phyloP scores from a whole-genome alignment of 2,113 vertebrate genomes.

The Sialia sialis region DNA sequence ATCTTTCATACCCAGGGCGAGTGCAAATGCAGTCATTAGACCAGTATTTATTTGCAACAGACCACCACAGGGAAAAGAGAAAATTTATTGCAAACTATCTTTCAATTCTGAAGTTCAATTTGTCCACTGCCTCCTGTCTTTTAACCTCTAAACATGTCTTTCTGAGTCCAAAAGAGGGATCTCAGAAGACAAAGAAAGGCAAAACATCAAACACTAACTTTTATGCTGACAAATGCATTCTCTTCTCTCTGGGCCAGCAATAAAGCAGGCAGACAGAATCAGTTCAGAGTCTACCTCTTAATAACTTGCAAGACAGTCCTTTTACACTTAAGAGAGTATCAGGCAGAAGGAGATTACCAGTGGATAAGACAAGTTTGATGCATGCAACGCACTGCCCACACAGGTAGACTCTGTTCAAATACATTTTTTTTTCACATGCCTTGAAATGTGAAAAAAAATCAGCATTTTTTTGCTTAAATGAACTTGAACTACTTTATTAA shows the following conservation, averaged over 20 bases:
- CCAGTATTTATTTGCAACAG: slow-evolving; percentile 54
- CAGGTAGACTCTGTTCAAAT: background rate
- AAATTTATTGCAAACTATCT: slow-evolving; percentile 44
- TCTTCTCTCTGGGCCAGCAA: background rate
- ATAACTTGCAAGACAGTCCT: background rate
- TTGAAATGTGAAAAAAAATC: background rate
- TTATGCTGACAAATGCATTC: slow-evolving; percentile 4
- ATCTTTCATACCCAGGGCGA: background rate
- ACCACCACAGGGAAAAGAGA: slow-evolving; percentile 11
- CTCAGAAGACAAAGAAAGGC: background rate
- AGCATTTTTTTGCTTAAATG: background rate
- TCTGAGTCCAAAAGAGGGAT: background rate
- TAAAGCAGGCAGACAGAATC: background rate
- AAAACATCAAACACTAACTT: slow-evolving; percentile 13
- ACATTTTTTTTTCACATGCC: background rate
- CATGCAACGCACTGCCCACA: background rate
- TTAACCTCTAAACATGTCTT: background rate
- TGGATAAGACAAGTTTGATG: background rate
- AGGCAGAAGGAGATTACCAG: background rate
- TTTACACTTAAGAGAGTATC: background rate
- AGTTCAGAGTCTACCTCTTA: background rate
- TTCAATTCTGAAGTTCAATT: slow-evolving; percentile 35
- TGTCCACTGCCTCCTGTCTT: background rate
- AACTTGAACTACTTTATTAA: background rate
- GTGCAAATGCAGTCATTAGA: background rate